Conservation (phyloP, 2,888 invertebrate species). For the Falcaria lacertinaria region DNA sequence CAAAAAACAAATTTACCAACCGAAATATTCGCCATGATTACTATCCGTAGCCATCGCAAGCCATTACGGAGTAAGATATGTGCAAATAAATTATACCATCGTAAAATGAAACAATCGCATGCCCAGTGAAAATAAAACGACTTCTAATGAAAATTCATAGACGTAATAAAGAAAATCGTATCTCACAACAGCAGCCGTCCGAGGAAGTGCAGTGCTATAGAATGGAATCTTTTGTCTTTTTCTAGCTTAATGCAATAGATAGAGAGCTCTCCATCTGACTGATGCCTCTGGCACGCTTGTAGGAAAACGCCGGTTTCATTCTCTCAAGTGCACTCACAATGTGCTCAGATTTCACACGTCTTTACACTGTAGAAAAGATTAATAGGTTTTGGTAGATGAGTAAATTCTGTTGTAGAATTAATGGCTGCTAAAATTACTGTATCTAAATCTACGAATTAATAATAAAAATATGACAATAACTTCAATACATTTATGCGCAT, state of each 20-base stretch:
- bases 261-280: conserved; percentile 28
- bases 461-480: too few species aligned
- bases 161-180: conserved; percentile 34
- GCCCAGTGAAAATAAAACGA: conserved; percentile 15
- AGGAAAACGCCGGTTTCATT: conserved; percentile 7
- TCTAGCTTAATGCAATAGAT: conserved; percentile 26
- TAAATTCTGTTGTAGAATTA: too few species aligned
- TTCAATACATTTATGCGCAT: too few species aligned
- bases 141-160: conserved; percentile 28
- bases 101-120: background rate
- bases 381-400: too few species aligned
- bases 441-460: too few species aligned
- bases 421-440: too few species aligned
- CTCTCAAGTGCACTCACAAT: conserved; percentile 12
- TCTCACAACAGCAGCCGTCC: conserved; percentile 16
- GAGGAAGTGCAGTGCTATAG: conserved; percentile 18
- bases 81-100: background rate
- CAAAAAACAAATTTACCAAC: too few species aligned
- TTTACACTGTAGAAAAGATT: too few species aligned
- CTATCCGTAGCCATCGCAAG: too few species aligned
- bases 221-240: conserved; percentile 5
- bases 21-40: too few species aligned
- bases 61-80: too few species aligned
- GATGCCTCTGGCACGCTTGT: conserved; percentile 19
- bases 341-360: conserved; percentile 22